Conservation (phyloP, 1,140 invertebrate genomes). For the Rhagoletis pomonella region DNA sequence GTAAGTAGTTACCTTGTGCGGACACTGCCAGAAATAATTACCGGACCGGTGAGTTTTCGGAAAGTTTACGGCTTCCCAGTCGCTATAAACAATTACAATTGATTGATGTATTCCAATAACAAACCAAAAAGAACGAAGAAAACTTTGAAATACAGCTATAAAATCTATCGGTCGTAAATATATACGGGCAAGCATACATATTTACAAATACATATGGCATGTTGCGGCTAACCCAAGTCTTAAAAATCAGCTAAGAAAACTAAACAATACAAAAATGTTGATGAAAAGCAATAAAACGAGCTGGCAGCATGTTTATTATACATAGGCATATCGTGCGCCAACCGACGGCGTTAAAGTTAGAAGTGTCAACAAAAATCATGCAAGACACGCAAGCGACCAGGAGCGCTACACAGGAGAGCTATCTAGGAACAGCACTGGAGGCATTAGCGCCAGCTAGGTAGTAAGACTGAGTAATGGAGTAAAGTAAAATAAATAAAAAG, state of each 20-base stretch:
- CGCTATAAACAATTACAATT: not conserved
- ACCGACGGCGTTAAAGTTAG: not conserved
- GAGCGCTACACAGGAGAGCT: not conserved
- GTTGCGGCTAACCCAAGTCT: not conserved
- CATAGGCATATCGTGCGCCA: not conserved
- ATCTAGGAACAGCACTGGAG: not conserved
- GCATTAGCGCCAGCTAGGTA: not conserved
- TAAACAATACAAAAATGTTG: not conserved
- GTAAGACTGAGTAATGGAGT: not conserved
- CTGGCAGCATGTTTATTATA: not conserved
- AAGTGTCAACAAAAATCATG: constrained; percentile 10
- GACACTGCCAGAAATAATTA: not conserved
- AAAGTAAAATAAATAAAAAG: not conserved
- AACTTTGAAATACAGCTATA: too few relatives aligned
- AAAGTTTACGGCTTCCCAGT: too few relatives aligned
- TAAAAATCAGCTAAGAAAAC: not conserved
- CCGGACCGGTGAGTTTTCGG: not conserved
- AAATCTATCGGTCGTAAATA: not conserved
- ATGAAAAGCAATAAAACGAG: not conserved
- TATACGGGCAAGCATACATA: not conserved
- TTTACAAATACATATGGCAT: not conserved
- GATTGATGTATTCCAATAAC: not conserved
- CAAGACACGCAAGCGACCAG: not conserved
- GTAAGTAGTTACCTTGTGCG: not conserved
- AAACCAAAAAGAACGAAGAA: not conserved